Evolutionary conservation across 2,888 invertebrate species (phyloP).

Genomic region (Tetragnatha montana): DNA sequence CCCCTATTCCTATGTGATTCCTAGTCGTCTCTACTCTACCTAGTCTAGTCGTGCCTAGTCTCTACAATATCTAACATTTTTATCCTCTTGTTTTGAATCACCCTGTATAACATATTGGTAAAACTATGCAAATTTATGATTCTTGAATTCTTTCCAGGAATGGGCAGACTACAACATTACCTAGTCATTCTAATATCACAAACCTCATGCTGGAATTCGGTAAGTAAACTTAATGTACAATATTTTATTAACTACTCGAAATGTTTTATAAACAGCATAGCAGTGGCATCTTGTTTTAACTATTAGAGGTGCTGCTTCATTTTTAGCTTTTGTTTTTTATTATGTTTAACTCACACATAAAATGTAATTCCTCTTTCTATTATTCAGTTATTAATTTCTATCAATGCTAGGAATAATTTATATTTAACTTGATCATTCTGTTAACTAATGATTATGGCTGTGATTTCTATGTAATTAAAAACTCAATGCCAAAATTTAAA

Average conservation of each 20-base stretch:
- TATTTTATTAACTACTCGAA: no score
- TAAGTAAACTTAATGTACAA: slow-evolving; percentile 21
- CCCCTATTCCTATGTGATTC: no score
- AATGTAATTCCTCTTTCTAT: background rate
- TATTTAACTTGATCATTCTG: background rate
- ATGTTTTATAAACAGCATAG: no score
- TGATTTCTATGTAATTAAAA: no score
- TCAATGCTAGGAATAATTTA: background rate
- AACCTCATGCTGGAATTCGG: slow-evolving; percentile 51
- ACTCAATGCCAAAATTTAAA: no score
- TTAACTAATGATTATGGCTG: no score
- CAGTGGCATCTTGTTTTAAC: background rate
- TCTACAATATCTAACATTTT: no score
- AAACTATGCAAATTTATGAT: background rate
- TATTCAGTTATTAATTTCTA: background rate
- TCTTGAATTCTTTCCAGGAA: slow-evolving; percentile 8
- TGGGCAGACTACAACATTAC: slow-evolving; percentile 5
- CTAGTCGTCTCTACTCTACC: no score
- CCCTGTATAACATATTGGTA: no score
- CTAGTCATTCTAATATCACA: slow-evolving; percentile 40
- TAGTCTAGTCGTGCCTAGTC: no score
- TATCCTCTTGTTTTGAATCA: no score
- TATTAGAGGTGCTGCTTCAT: background rate
- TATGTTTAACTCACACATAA: no score
- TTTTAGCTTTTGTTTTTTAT: background rate